Base-by-base conservation (phyloP, 2,888 invertebrate species). In the Ichneumoninae sp. region DNA sequence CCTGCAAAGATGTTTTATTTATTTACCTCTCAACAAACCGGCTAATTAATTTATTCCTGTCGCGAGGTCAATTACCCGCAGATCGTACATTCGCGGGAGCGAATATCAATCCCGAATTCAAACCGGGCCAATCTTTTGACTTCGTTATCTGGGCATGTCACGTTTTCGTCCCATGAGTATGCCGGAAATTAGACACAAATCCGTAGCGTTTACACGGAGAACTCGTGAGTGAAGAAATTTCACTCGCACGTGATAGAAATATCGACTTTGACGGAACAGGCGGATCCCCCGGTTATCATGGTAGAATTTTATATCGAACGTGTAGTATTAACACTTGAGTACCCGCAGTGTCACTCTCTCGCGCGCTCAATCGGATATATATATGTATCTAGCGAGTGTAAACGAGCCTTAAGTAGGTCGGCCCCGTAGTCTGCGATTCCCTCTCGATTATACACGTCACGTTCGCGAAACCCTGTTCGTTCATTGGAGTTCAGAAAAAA, bases 371-470 rank as follows among this genome's bases (percentile, higher is more conserved):
- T 65, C 5, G 69, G 33, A 47, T 60, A 50, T 65, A 63, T 47
- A 63, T 74, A 30, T 63, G 40, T 77, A 77, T 40, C 44, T 10
- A 57, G 6, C 33, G 13, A 7, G 33, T 30, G 50, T 50, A 70
- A 70, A 47, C 69, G 69, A 30, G 50, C 26, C 33, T 63, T 50
- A 78, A 69, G 69, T 78, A 78, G 77, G 77, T 78, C 77, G 60
- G 10, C 36, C 30, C 69, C 30, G 69, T 30, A 26, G 44, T 77
- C 13, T 13, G 60, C 77, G 77, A 77, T 57, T 44, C 40, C 30
- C 60, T 69, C 44, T 16, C 60, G 69, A 78, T 78, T 60, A 78
- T 60, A 78, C 77, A 47, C 36, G 70, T 63, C 70, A 78, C 78
- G 60, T 79, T 79, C 70, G 63, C 65, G 47, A 78, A 63, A 71